A percentile compares a stretch with the other conserved stretches of the same genome.
These are phyloP conservation scores for Pedetes capensis DNA, from an alignment of 2,113 vertebrate genomes.

Conservation along the genomic window DNA sequence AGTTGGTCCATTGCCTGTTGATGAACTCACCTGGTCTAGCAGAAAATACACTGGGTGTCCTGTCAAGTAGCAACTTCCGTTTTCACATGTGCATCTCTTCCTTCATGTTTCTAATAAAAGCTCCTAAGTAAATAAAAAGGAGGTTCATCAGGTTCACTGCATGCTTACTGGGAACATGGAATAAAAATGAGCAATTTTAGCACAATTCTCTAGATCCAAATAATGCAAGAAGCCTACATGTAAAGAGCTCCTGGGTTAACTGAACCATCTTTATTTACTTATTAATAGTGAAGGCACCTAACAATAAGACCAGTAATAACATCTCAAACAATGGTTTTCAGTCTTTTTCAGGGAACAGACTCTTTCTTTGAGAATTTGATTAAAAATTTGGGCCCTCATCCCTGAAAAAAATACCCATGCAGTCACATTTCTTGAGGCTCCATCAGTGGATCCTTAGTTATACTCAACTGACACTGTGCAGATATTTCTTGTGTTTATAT, in stretches of 20 bases:
- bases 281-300: not conserved
- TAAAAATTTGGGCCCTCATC: not conserved
- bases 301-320: too few relatives aligned
- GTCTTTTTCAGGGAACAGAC: not conserved
- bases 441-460: not conserved
- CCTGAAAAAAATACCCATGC: not conserved
- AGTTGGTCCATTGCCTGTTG: not conserved
- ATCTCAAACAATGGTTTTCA: not conserved
- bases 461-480: not conserved
- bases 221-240: not conserved
- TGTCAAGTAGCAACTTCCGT: not conserved
- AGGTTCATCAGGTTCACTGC: not conserved
- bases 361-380: not conserved
- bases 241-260: not conserved
- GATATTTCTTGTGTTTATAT: not conserved
- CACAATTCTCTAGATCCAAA: not conserved
- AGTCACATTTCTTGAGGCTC: not conserved
- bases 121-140: not conserved
- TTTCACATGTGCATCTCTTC: not conserved
- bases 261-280: not conserved
- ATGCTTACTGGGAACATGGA: not conserved
- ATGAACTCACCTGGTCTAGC: not conserved
- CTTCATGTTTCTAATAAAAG: not conserved
- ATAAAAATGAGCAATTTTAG: not conserved
- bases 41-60: not conserved